These are phyloP conservation scores for Cydia splendana DNA, from an alignment of 1,140 invertebrate species.

Conservation along the genomic window DNA sequence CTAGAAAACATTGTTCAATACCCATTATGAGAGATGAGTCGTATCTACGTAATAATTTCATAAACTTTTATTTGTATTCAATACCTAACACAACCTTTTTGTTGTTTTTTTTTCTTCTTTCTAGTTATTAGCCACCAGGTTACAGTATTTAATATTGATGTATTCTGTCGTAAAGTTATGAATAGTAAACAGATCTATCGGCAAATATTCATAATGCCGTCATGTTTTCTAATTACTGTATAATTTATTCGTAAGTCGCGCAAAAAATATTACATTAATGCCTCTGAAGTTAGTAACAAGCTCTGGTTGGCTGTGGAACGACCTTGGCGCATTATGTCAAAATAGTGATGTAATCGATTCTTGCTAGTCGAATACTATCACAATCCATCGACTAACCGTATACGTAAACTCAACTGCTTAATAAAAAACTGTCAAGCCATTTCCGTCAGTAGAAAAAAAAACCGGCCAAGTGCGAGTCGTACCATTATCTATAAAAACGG, in stretches of 20 bases:
- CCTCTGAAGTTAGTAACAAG: conserved; percentile 44
- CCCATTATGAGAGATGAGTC: background rate
- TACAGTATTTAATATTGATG: background rate
- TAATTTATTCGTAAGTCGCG: conserved; percentile 21
- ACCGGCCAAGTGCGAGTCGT: too few species aligned
- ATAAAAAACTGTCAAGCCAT: too few species aligned
- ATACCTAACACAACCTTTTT: background rate
- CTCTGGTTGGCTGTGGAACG: conserved; percentile 54
- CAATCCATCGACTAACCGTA: background rate
- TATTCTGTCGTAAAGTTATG: background rate
- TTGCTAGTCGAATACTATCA: background rate
- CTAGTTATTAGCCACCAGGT: background rate
- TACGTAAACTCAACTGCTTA: too few species aligned
- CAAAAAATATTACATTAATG: conserved; percentile 35
- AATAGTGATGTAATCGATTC: conserved; percentile 46
- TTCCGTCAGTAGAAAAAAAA: too few species aligned
- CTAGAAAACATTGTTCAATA: conserved; percentile 8
- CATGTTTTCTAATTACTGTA: background rate
- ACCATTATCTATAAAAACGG: too few species aligned
- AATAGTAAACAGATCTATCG: conserved; percentile 2
- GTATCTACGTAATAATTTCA: background rate
- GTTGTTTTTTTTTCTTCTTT: background rate
- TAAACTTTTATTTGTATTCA: background rate
- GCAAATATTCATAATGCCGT: background rate
- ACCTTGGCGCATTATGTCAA: conserved; percentile 65